Evolutionary conservation across 2,888 invertebrate genomes (phyloP).

Genomic region (Stenotaenia linearis): DNA sequence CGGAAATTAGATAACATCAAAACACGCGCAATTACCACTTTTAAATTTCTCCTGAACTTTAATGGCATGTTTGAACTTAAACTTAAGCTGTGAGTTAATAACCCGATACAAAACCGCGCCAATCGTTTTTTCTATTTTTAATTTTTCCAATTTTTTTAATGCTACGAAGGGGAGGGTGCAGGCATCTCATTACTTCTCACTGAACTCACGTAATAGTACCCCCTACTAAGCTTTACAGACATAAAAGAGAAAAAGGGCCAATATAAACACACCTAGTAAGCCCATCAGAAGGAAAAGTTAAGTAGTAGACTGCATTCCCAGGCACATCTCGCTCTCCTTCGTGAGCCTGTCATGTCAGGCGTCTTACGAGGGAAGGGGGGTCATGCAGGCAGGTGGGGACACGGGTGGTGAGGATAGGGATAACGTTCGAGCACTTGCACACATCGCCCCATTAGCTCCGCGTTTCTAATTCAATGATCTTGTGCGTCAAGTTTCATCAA

Average conservation of each 20-base stretch:
- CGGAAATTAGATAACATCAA: conserved; percentile 4
- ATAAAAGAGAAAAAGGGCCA: background rate
- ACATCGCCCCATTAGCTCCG: background rate
- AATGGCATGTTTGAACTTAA: background rate
- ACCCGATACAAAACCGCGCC: background rate
- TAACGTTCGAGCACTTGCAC: background rate
- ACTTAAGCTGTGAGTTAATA: background rate
- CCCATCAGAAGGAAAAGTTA: conserved; percentile 2
- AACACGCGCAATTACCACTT: background rate
- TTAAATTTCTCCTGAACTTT: background rate
- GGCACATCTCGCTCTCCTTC: conserved; percentile 11
- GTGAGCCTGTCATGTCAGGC: background rate
- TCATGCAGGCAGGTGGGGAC: conserved; percentile 20
- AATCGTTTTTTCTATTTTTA: background rate
- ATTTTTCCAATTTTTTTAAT: background rate
- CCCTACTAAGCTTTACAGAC: background rate
- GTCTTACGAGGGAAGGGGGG: background rate
- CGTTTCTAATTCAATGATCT: conserved; percentile 16
- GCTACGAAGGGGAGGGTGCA: background rate
- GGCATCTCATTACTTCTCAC: background rate
- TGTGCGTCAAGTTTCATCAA: conserved; percentile 1
- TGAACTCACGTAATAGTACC: background rate
- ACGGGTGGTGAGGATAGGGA: background rate
- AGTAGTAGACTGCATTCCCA: background rate
- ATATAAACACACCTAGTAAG: conserved; percentile 19